These are phyloP conservation scores for Elysia crispata DNA, from an alignment of 2,888 invertebrate species.

Conservation along the genomic window DNA sequence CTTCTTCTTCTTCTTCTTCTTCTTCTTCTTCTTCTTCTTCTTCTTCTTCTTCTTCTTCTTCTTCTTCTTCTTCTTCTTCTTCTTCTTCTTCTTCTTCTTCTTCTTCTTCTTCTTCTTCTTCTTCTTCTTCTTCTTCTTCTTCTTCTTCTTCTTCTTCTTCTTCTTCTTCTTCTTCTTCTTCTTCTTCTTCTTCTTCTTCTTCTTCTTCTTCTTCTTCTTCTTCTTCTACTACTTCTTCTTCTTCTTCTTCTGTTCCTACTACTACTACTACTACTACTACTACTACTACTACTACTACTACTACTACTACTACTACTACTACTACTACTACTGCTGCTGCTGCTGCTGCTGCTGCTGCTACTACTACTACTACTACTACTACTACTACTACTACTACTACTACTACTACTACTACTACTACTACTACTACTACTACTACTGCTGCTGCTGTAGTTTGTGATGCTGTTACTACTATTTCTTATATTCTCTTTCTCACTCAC, in stretches of 20 bases:
- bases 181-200: conserved; percentile 7
- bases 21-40: not conserved
- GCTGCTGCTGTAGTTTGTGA: not conserved
- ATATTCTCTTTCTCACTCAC: not conserved
- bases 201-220: not conserved
- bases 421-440: conserved; percentile 21
- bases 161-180: not conserved
- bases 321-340: conserved; percentile 26
- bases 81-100: not conserved
- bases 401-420: conserved; percentile 27
- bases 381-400: conserved; percentile 23
- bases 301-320: conserved; percentile 27
- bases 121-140: not conserved
- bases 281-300: not conserved
- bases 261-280: conserved; percentile 20
- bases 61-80: not conserved
- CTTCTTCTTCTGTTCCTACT: conserved; percentile 14
- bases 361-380: conserved; percentile 29
- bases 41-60: conserved; percentile 12
- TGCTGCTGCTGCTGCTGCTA: conserved; percentile 21
- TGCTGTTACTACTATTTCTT: conserved; percentile 6
- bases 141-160: not conserved
- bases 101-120: not conserved
- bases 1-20: not conserved
- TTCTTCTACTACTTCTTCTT: not conserved